Percentiles rank a stretch among this genome's conserved stretches.
Evolutionary conservation across 2,888 invertebrate genomes (phyloP).

Genomic region (Amiota communis): DNA sequence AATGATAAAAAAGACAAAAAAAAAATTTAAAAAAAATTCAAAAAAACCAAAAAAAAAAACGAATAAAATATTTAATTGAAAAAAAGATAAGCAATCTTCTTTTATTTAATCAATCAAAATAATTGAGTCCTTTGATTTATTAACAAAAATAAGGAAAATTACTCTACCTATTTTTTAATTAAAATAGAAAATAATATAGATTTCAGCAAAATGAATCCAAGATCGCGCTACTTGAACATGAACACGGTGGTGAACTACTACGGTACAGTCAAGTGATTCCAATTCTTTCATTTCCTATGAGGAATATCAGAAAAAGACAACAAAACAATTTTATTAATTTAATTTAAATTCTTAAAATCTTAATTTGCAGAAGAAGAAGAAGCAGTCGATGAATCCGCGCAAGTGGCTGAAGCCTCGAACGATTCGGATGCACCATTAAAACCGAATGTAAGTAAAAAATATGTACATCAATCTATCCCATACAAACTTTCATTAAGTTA

Average conservation of each 20-base stretch:
- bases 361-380: conserved; percentile 69
- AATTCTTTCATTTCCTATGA: background rate
- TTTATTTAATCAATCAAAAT: no score
- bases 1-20: conserved; percentile 53
- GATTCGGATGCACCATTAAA: conserved; percentile 72
- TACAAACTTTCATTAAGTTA: background rate
- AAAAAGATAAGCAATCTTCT: conserved; percentile 41
- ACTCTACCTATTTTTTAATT: conserved; percentile 17
- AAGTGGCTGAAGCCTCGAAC: conserved; percentile 70
- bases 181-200: conserved; percentile 21
- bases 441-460: conserved; percentile 65
- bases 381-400: conserved; percentile 67
- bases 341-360: conserved; percentile 28
- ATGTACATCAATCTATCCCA: background rate
- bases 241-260: conserved; percentile 43
- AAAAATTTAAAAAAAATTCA: conserved; percentile 55
- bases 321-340: conserved; percentile 23
- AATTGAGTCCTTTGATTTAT: no score
- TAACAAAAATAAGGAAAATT: background rate
- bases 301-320: no score
- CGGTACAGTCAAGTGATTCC: conserved; percentile 6
- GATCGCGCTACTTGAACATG: conserved; percentile 52
- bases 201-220: background rate
- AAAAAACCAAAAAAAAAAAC: conserved; percentile 56
- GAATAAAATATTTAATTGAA: conserved; percentile 65